Conservation (phyloP, 2,113 vertebrate species). For the Atherinomorus stipes region DNA sequence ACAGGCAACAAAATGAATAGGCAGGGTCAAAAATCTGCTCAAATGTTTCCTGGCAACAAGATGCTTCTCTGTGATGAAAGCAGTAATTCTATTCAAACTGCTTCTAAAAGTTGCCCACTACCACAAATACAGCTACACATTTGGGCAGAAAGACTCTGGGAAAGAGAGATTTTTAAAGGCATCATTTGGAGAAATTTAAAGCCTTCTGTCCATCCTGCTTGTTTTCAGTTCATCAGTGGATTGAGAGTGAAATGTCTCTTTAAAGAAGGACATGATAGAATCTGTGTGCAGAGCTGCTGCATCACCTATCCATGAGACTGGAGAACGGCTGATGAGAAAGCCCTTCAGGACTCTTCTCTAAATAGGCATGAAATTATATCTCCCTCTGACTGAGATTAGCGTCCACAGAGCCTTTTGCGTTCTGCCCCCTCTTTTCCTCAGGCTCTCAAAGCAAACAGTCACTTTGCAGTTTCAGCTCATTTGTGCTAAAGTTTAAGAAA, state of each 20-base stretch:
- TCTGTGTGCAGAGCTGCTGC: constrained; percentile 75
- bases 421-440: constrained; percentile 76
- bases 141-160: constrained; percentile 31
- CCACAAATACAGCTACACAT: constrained; percentile 52
- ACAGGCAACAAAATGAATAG: constrained; percentile 72
- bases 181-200: constrained; percentile 25
- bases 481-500: constrained; percentile 82
- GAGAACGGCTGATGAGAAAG: constrained; percentile 79
- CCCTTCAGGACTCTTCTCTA: constrained; percentile 84
- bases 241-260: constrained; percentile 72
- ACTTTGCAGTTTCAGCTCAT: constrained; percentile 85
- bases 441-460: constrained; percentile 79
- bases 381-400: constrained; percentile 85
- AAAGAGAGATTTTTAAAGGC: constrained; percentile 22
- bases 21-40: constrained; percentile 77
- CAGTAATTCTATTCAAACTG: constrained; percentile 63
- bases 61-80: constrained; percentile 65
- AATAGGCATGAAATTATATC: constrained; percentile 89
- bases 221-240: constrained; percentile 39
- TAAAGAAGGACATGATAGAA: constrained; percentile 75
- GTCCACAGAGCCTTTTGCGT: constrained; percentile 71
- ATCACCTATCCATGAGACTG: constrained; percentile 82
- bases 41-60: constrained; percentile 81
- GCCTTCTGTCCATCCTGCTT: constrained; percentile 28
- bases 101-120: constrained; percentile 71